phyloP scores from a whole-genome alignment of 92 coral and sea anemone species.

The Actinernus sp. region DNA sequence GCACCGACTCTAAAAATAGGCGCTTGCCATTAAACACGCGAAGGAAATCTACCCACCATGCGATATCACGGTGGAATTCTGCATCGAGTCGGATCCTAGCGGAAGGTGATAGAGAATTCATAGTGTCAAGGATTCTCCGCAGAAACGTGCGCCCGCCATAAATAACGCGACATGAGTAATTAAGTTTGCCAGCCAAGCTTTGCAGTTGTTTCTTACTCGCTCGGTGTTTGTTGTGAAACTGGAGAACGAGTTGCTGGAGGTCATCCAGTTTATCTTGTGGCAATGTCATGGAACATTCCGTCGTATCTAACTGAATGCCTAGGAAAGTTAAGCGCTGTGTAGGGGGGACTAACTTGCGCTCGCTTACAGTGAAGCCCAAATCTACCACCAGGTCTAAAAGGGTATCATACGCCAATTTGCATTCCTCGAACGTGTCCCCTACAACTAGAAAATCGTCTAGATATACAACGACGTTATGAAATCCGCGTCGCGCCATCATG shows the following conservation, averaged over 20 bases:
- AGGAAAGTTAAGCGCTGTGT: constrained; percentile 32
- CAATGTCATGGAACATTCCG: background rate
- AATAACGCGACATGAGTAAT: constrained; percentile 26
- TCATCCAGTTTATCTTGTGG: constrained; percentile 35
- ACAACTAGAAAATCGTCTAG: constrained; percentile 34
- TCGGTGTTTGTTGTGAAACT: constrained; percentile 7
- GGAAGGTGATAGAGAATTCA: constrained; percentile 9
- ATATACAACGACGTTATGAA: constrained; percentile 15
- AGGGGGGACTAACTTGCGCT: constrained; percentile 35
- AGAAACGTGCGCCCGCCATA: constrained; percentile 33
- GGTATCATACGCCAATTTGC: constrained; percentile 23
- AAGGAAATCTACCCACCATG: constrained; percentile 25
- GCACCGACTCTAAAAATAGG: constrained; percentile 13
- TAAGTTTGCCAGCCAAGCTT: constrained; percentile 14
- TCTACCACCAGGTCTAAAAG: constrained; percentile 1
- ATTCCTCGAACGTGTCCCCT: constrained; percentile 2
- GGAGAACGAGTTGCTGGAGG: constrained; percentile 1
- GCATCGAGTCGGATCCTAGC: background rate
- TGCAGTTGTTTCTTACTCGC: constrained; percentile 6
- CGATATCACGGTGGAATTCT: constrained; percentile 4
- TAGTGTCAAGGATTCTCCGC: constrained; percentile 15
- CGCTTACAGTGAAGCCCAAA: constrained; percentile 18
- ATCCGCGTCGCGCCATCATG: constrained; percentile 24
- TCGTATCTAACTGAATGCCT: constrained; percentile 36
- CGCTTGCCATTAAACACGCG: constrained; percentile 10